Evolutionary conservation across 2,888 invertebrate genomes (phyloP).

Genomic region (Phytoseiulus persimilis): DNA sequence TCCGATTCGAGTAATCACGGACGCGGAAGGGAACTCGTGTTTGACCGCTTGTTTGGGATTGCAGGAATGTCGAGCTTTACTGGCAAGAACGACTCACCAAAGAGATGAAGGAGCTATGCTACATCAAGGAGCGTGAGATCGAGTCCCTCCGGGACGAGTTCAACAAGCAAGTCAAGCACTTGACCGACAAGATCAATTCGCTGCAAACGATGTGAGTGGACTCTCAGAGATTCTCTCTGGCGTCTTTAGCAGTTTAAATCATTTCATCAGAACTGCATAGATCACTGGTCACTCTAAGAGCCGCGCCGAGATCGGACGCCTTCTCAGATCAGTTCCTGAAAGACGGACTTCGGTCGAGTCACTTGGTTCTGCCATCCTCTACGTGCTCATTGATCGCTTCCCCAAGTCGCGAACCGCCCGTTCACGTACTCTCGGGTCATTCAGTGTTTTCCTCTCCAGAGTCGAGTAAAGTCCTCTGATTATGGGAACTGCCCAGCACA

Average conservation of each 20-base stretch:
- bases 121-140: not conserved
- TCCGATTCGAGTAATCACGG: not conserved
- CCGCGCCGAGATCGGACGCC: too few relatives aligned
- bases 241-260: too few relatives aligned
- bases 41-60: not conserved
- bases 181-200: conserved; percentile 31
- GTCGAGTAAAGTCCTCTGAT: not conserved
- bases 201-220: conserved; percentile 7
- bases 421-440: not conserved
- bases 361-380: too few relatives aligned
- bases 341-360: too few relatives aligned
- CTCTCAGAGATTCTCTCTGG: not conserved
- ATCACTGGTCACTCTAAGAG: too few relatives aligned
- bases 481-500: not conserved
- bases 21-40: too few relatives aligned
- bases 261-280: too few relatives aligned
- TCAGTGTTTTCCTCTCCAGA: not conserved
- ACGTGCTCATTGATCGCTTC: too few relatives aligned
- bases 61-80: conserved; percentile 26
- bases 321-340: too few relatives aligned
- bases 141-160: not conserved
- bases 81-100: conserved; percentile 32
- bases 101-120: conserved; percentile 13
- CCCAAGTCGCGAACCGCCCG: too few relatives aligned
- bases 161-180: conserved; percentile 31